Percentiles rank a stretch among this genome's conserved stretches.
phyloP scores from a whole-genome alignment of 2,888 invertebrate species.

The Syrista parreyssii region DNA sequence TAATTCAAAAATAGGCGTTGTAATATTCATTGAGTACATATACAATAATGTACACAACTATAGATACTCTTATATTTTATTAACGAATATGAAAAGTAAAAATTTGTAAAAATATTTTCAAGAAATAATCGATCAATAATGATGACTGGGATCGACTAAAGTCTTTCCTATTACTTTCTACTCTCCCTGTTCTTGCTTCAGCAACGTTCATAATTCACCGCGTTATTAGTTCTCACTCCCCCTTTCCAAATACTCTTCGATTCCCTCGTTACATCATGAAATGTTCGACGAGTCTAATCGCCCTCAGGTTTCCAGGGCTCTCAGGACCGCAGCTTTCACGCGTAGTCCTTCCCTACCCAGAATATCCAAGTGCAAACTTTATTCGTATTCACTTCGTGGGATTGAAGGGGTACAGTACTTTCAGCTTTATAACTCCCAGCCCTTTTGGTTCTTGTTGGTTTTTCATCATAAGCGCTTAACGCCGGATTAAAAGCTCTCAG shows the following conservation, averaged over 20 bases:
- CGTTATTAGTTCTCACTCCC: not conserved
- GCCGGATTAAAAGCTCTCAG: slow-evolving; percentile 1
- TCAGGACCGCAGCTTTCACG: not conserved
- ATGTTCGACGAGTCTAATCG: not conserved
- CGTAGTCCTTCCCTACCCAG: not conserved
- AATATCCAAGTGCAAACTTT: not conserved
- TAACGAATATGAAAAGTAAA: not conserved
- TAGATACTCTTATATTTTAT: not conserved
- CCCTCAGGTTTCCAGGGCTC: not conserved
- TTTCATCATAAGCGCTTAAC: slow-evolving; percentile 17
- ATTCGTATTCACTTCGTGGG: not conserved
- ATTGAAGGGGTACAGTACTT: not conserved
- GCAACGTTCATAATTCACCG: not conserved
- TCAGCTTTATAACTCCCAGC: not conserved
- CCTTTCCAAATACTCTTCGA: not conserved
- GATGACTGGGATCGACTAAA: not conserved
- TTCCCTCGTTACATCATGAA: not conserved
- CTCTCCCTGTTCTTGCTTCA: not conserved
- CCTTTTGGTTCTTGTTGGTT: slow-evolving; percentile 5
- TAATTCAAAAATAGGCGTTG: not conserved
- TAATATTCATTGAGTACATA: not conserved
- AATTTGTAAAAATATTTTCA: not conserved
- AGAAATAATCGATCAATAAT: not conserved
- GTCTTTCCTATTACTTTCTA: not conserved
- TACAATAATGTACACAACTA: not conserved